Evolutionary conservation across 2,888 invertebrate species (phyloP), one percentile per base, ranked within the genome.

Genomic region (Myathropa florea): DNA sequence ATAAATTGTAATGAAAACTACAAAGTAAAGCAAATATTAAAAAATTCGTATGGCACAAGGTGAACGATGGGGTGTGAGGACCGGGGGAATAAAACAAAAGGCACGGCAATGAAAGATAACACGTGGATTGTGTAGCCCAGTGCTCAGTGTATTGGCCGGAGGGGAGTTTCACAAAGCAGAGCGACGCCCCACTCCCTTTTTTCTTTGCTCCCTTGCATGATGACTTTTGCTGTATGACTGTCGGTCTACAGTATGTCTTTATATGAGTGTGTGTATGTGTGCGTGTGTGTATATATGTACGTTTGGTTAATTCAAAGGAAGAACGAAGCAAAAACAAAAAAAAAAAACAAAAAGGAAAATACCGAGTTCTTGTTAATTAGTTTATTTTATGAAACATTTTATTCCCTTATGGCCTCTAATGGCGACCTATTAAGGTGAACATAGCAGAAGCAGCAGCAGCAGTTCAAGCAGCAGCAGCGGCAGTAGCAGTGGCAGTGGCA

Each of bases 341-440:
- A 70, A 77, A 55, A 57, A 82, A 80, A 10, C 64, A 77, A 55
- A 57, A 82, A 80, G 55, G 67, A 70, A 77, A 65, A 70, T 57
- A 57, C 71, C 46, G 86, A 83, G 70, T 75, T 75, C 86, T 86
- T 83, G 86, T 86, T 86, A 86, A 86, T 86, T 86, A 83, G 86
- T 83, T 82, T 86, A 86, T 83, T 86, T 86, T 86, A 86, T 86
- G 86, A 86, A 83, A 86, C 83, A 86, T 83, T 86, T 86, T 78
- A 86, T 86, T 86, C 86, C 86, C 86, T 82, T 86, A 86, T 82
- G 86, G 86, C 83, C 86, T 86, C 86, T 83, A 86, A 86, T 86
- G 83, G 86, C 86, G 86, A 83, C 82, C 75, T 86, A 86, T 86
- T 86, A 86, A 83, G 79, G 86, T 77, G 81, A 77, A 85, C 77